Conservation (phyloP, 1,140 invertebrate species). For the Macrobrachium rosenbergii region DNA sequence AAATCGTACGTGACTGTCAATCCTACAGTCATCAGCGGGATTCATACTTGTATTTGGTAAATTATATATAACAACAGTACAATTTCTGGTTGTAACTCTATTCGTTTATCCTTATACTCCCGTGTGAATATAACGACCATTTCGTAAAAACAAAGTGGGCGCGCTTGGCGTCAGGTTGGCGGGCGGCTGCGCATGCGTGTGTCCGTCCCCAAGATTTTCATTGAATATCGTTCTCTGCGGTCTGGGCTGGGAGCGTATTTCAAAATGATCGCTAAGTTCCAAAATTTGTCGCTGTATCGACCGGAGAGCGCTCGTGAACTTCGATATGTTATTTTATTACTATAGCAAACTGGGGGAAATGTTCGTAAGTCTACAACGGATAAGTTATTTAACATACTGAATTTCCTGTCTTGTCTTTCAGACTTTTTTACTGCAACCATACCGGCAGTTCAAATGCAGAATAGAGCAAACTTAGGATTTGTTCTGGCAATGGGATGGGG, state of each 20-base stretch:
- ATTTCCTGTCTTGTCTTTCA: too few relatives aligned
- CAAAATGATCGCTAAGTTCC: conserved; percentile 38
- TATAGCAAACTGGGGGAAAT: neutral
- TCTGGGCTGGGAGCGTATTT: neutral
- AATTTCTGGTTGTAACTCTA: too few relatives aligned
- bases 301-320: neutral
- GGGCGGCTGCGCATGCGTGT: conserved; percentile 41
- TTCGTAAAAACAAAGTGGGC: conserved; percentile 43
- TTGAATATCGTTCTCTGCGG: conserved; percentile 31
- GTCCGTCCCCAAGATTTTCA: neutral
- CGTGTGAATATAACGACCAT: conserved; percentile 1
- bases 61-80: too few relatives aligned
- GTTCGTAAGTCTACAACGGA: neutral
- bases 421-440: too few relatives aligned
- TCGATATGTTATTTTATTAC: neutral
- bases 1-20: too few relatives aligned
- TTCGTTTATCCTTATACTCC: neutral
- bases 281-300: too few relatives aligned
- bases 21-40: too few relatives aligned
- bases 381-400: too few relatives aligned
- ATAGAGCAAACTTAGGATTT: too few relatives aligned
- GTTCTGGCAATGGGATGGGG: too few relatives aligned
- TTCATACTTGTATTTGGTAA: too few relatives aligned
- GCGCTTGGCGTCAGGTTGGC: conserved; percentile 36
- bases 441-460: too few relatives aligned